Evolutionary conservation across 2,113 vertebrate genomes (phyloP), one percentile per base, ranked within the genome.

Genomic region (Aptenodytes patagonicus): DNA sequence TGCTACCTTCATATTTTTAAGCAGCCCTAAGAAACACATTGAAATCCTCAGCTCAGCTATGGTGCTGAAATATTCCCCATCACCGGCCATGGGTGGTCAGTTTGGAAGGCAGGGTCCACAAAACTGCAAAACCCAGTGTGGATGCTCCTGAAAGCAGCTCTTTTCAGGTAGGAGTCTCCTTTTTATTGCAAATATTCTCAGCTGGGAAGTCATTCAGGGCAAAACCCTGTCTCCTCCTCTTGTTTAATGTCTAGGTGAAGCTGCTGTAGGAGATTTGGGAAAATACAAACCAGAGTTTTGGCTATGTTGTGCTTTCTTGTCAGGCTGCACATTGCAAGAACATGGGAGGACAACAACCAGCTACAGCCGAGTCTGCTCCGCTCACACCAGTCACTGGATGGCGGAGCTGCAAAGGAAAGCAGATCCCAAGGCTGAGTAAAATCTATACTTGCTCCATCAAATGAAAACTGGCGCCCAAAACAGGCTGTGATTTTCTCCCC

Each of bases 81-180:
- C 54, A 13, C 31, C 6, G 2, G 6, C 60, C 1, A 0, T 7
- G 25, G 38, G 9, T 19, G 22, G 22, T 5, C 36, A 18, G 12
- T 51, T 36, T 72, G 60, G 73, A 61, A 79, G 21, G 5, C 32
- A 29, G 17, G 29, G 5, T 26, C 38, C 49, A 51, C n/a, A 60
- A 24, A 79, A 34, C 20, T 31, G 28, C 54, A 52, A 55, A 20
- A 14, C 31, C 18, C 70, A 52, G 13, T 1, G 4, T 4, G 40
- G 13, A 66, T 22, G 17, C 28, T 32, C 34, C 54, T 26, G 3
- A 31, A 61, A 83, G 17, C 40, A 80, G 6, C 7, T 52, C 10
- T 65, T 85, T 55, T 3, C 44, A 72, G 38, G 32, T 7, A 68
- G 28, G 36, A 57, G 3, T 34, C 18, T 73, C 49, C 11, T 47